Percentiles rank a stretch among this genome's conserved stretches.
Conservation (phyloP, 2,797 vertebrate genomes). For the Benthosema pterotum region DNA sequence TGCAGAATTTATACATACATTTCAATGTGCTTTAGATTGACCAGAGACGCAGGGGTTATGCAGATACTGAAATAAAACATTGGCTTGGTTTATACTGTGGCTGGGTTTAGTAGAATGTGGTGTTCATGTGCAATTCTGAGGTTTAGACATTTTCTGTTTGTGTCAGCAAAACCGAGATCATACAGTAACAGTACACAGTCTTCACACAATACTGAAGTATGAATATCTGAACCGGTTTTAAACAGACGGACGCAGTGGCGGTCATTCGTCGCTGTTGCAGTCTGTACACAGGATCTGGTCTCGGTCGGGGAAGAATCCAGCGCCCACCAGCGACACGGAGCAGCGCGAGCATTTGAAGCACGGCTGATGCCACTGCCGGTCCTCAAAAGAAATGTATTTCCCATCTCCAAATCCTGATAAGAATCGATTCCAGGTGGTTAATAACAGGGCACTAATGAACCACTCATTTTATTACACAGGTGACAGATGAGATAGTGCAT, state of each 20-base stretch:
- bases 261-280: slow-evolving; percentile 86
- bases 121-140: slow-evolving; percentile 43
- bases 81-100: slow-evolving; percentile 24
- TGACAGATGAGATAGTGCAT: too few species aligned
- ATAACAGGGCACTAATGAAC: slow-evolving; percentile 6
- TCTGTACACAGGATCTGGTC: slow-evolving; percentile 92
- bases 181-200: not conserved
- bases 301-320: slow-evolving; percentile 92
- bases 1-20: slow-evolving; percentile 47
- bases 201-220: slow-evolving; percentile 10
- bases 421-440: slow-evolving; percentile 50
- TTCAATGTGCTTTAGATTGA: slow-evolving; percentile 34
- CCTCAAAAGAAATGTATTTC: slow-evolving; percentile 95
- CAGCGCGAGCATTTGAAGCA: slow-evolving; percentile 98
- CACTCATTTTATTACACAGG: too few species aligned
- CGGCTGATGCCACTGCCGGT: slow-evolving; percentile 95
- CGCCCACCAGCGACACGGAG: slow-evolving; percentile 91
- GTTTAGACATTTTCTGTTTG: slow-evolving; percentile 14
- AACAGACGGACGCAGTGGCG: slow-evolving; percentile 14
- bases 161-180: not conserved
- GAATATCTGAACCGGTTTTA: not conserved
- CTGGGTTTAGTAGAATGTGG: slow-evolving; percentile 27
- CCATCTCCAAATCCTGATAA: slow-evolving; percentile 90
- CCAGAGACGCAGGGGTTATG: slow-evolving; percentile 6
- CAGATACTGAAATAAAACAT: slow-evolving; percentile 38